Evolutionary conservation across 2,113 vertebrate species (phyloP), one percentile per base, ranked within the genome.

Genomic region (Sinocyclocheilus grahami): DNA sequence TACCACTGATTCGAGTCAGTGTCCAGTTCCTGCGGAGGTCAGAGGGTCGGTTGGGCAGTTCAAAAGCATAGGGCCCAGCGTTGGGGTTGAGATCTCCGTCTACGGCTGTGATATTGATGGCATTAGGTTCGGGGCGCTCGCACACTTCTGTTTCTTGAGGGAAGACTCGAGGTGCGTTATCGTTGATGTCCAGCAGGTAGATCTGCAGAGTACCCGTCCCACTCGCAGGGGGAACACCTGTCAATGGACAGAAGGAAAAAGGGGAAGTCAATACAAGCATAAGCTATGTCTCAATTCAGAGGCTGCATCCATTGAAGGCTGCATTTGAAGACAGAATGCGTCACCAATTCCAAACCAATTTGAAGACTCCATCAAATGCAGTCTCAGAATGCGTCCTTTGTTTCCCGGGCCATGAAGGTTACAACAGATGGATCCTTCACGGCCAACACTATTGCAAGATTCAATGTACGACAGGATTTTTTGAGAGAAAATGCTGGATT

Each of bases 121-220:
- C 96, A 0, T 96, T 97, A 67, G 97, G 96, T 67, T 97, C 95
- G 0, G 97, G 94, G 0, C 93, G 96, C 95, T 99, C 97, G 46
- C 98, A 99, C 67, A 97, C 97, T 48, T 98, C 97, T 48, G 97
- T 96, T 93, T 99, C 98, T 80, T 96, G 96, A 0, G 98, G 98
- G 90, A 95, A 96, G 65, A 99, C 97, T 75, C 95, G 94, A 1
- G 98, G 98, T 0, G 98, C 97, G 18, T 99, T 99, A 92, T 99
- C 98, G 33, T 99, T 99, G 86, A 99, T 97, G 91, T 99, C 98
- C 90, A 97, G 90, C 87, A 99, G 95, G 90, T 95, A 93, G 85
- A 99, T 98, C 91, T 99, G 98, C 82, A 99, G 95, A 0, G 97
- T 99, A 46, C 98, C 98, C 0, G 97, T 98, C 33, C 98, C 98